Conservation (phyloP, 1,140 invertebrate genomes). For the Drosophila willistoni region DNA sequence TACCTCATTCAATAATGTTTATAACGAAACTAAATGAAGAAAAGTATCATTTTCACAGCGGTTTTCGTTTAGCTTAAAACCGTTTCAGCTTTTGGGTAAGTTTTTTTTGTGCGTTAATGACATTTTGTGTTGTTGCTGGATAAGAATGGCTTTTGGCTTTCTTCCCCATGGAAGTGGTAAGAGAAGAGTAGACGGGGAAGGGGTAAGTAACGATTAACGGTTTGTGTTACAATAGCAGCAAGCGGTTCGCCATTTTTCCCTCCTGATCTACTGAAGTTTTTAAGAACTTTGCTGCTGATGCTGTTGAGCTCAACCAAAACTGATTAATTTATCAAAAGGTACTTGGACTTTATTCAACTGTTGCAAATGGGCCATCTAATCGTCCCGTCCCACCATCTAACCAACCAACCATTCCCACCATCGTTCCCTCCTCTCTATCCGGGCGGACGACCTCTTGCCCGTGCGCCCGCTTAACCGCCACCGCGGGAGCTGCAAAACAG, state of each 20-base stretch:
- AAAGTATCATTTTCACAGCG: no score
- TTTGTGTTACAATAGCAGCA: not conserved
- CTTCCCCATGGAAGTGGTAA: no score
- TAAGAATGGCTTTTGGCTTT: not conserved
- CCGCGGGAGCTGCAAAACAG: slow-evolving; percentile 46
- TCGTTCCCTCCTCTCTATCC: slow-evolving; percentile 1
- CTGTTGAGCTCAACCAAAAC: not conserved
- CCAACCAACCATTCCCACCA: not conserved
- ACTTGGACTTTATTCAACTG: slow-evolving; percentile 12
- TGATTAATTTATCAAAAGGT: slow-evolving; percentile 14
- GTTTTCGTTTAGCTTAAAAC: not conserved
- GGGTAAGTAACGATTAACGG: slow-evolving; percentile 3
- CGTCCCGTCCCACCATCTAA: not conserved
- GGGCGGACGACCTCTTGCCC: not conserved
- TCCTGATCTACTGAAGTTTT: not conserved
- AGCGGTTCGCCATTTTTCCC: not conserved
- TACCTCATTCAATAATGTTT: no score
- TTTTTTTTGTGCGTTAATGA: not conserved
- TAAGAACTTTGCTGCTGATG: not conserved
- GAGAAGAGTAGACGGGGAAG: no score
- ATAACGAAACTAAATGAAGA: no score
- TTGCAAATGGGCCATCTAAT: slow-evolving; percentile 12
- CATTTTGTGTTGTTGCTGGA: not conserved
- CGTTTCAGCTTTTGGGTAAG: not conserved
- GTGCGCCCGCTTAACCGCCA: slow-evolving; percentile 41